phyloP scores from a whole-genome alignment of 2,888 invertebrate species.

The Oligia latruncula region DNA sequence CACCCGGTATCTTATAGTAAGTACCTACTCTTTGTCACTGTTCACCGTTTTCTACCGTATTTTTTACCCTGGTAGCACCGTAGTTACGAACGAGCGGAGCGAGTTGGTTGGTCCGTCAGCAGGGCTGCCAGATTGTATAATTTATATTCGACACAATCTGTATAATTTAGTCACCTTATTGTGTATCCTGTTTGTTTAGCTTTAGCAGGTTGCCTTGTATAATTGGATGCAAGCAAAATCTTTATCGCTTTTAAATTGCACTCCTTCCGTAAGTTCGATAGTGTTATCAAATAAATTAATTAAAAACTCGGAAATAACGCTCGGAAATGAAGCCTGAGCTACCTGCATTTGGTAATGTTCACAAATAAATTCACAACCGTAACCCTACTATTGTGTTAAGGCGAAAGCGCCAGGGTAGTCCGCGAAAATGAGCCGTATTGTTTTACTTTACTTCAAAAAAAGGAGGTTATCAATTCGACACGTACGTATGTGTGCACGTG shows the following conservation, averaged over 20 bases:
- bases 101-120: neutral
- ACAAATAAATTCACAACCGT: neutral
- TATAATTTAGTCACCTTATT: neutral
- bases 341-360: neutral
- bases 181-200: neutral
- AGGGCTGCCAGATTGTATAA: neutral
- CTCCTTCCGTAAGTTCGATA: neutral
- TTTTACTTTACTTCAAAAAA: no score
- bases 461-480: no score
- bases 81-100: neutral
- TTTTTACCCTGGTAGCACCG: neutral
- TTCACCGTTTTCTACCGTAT: conserved; percentile 1
- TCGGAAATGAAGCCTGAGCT: neutral
- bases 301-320: neutral
- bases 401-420: no score
- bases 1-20: no score
- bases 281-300: neutral
- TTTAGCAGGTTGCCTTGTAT: neutral
- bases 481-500: no score
- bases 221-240: neutral
- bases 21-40: no score
- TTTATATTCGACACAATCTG: neutral
- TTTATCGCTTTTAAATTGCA: neutral
- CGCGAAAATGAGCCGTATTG: no score
- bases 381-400: no score